Base-by-base conservation (phyloP, 1,140 invertebrate species). In the Caenorhabditis briggsae region DNA sequence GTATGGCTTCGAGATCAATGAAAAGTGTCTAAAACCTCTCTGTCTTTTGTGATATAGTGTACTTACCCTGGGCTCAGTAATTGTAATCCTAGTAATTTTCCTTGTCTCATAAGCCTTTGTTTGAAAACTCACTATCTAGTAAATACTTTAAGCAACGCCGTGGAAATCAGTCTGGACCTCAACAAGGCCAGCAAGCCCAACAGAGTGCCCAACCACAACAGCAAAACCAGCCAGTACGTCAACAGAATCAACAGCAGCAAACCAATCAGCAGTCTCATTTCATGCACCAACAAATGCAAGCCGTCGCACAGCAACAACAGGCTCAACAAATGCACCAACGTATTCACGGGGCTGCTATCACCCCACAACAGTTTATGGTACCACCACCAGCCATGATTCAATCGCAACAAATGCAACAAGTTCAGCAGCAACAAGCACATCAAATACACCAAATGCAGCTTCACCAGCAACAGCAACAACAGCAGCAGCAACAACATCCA, bases 331-430 rank as follows among this genome's bases (percentile, higher is more conserved):
- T 50, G 46, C 70, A 78, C 14, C 70, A 65, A 9, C 61, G 46
- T 78, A 46, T 78, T 8, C 70, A 50, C 5, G 70, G 70, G 14
- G 70, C 46, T 78, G 46, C 70, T n/a, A 78, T 78, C 46, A 78
- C n/a, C 23, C 70, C 70, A 50, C 70, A 78, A 78, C 70, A 78
- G n/a, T 78, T 78, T 11, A 78, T 78, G 70, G 70, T 78, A 50
- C 70, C 70, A 11, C 70, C 70, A 20, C 70, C 70, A 23, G 3
- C 70, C 25, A 78, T 78, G 46, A 78, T 78, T 46, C 70, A 78
- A 23, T 46, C 43, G 12, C 70, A 78, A 23, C 70, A 78, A 23
- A 50, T 78, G 33, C 70, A 78, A 70, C 64, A 70, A 46, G 64
- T 18, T 50, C 70, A 78, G 20, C 70, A 78, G n/a, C 43, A 50